Conservation (phyloP, 2,888 invertebrate genomes). For the Dryobota labecula region DNA sequence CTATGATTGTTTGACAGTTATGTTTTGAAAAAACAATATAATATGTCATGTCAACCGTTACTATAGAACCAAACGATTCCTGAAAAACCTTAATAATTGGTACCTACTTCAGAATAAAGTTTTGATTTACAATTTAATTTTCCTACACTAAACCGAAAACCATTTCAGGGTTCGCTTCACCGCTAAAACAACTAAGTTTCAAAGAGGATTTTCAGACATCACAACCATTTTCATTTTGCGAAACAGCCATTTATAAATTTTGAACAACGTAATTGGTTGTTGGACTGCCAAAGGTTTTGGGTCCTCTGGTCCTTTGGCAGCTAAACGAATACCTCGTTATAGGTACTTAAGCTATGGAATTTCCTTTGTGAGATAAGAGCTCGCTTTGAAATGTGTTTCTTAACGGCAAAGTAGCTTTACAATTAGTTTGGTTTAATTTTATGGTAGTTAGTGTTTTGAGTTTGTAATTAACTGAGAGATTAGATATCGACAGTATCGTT, state of each 20-base stretch:
- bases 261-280: slow-evolving; percentile 43
- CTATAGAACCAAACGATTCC: no score
- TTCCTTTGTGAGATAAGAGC: slow-evolving; percentile 64
- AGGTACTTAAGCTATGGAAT: slow-evolving; percentile 65
- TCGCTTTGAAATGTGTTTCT: slow-evolving; percentile 45
- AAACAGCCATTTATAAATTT: slow-evolving; percentile 41
- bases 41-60: no score
- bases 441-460: slow-evolving; percentile 44
- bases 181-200: slow-evolving; percentile 34
- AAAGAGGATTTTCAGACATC: slow-evolving; percentile 31
- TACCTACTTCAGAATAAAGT: background rate
- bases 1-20: slow-evolving; percentile 35
- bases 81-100: background rate
- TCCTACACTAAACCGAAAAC: background rate
- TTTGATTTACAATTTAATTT: slow-evolving; percentile 6
- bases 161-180: slow-evolving; percentile 13
- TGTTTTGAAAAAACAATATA: slow-evolving; percentile 14
- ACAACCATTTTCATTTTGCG: slow-evolving; percentile 20
- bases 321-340: slow-evolving; percentile 62
- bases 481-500: slow-evolving; percentile 18
- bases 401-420: slow-evolving; percentile 46
- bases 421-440: slow-evolving; percentile 55
- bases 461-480: slow-evolving; percentile 40
- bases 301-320: slow-evolving; percentile 39
- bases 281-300: slow-evolving; percentile 50